Evolutionary conservation across 1,140 invertebrate genomes (phyloP), one percentile per base, ranked within the genome.

Genomic region (Drosophila sturtevanti): DNA sequence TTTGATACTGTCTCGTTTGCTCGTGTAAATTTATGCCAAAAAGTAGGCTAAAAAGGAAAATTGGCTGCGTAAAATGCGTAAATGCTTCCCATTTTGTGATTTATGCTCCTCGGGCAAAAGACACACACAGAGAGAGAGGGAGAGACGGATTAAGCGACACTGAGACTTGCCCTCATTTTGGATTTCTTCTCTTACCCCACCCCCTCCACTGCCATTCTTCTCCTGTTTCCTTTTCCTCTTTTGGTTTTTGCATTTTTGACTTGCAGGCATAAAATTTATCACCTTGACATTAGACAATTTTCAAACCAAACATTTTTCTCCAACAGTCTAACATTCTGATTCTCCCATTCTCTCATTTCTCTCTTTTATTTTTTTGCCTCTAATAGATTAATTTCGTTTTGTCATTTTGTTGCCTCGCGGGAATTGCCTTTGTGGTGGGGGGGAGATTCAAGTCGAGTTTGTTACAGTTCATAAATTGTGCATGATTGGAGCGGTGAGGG

Each of bases 331-430:
- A 48, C 41, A 21, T 48, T 48, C 16, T 2, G 16, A 58, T 54
- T 56, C 10, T 10, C 51, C 7, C 27, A 10, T 34, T 55, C 52
- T 44, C 7, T 14, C 54, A 71, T 72, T 63, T 79, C 58, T 31
- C 69, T 31, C 4, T 31, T 7, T 31, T 1, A 31, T 31, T 31
- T 31, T 31, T 31, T 31, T 31, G 24, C 35, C 74, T 72, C 84
- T 87, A 86, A 86, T 82, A 86, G 82, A 86, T 86, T 86, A 82
- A 87, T 77, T 87, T 87, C 84, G 71, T 82, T 87, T 79, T 85
- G 81, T 85, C 73, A 77, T 80, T 84, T 22, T 72, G 77, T 72
- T 66, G 65, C 65, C 80, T 59, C 51, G 55, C 48, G 78, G 60
- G 35, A 16, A 59, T 14, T 22, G 48, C 18, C n/a, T 4, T 48